Percentiles rank a stretch among this genome's conserved stretches.
These are phyloP conservation scores for Ranitomeya variabilis DNA, from an alignment of 2,113 vertebrate genomes.

Conservation along the genomic window DNA sequence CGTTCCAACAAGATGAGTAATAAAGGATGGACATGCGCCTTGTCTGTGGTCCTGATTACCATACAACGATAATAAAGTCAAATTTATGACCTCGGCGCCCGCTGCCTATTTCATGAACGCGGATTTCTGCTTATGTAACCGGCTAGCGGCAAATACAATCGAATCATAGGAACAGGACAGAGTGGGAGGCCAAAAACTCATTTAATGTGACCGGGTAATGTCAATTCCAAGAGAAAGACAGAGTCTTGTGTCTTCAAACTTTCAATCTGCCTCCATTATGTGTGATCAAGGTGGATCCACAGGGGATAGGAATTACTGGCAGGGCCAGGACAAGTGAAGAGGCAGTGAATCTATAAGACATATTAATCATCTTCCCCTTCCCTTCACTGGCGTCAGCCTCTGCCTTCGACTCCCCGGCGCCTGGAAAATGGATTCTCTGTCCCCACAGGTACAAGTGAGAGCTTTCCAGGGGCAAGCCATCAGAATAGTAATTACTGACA, in stretches of 20 bases:
- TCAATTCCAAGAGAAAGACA: slow-evolving; percentile 70
- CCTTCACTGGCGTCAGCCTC: slow-evolving; percentile 75
- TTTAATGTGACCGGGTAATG: slow-evolving; percentile 78
- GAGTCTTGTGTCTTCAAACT: slow-evolving; percentile 76
- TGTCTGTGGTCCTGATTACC: not conserved
- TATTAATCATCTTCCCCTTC: slow-evolving; percentile 80
- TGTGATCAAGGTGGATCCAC: slow-evolving; percentile 77
- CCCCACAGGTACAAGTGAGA: slow-evolving; percentile 73
- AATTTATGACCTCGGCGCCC: not conserved
- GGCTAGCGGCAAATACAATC: not conserved
- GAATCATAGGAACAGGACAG: slow-evolving; percentile 68
- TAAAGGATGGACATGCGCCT: not conserved
- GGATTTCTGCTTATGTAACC: not conserved
- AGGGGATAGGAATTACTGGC: slow-evolving; percentile 74
- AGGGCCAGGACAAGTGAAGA: slow-evolving; percentile 76
- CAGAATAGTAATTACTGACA: slow-evolving; percentile 78
- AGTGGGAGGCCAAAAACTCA: slow-evolving; percentile 71
- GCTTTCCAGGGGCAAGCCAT: slow-evolving; percentile 76
- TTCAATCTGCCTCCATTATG: slow-evolving; percentile 79
- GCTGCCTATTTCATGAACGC: not conserved
- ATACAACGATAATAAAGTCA: not conserved
- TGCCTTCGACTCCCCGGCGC: slow-evolving; percentile 72
- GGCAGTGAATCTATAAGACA: slow-evolving; percentile 77
- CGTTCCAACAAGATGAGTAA: not conserved
- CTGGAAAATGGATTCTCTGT: slow-evolving; percentile 78